Base-by-base conservation (phyloP, 1,140 invertebrate species). In the Drosophila nebulosa region DNA sequence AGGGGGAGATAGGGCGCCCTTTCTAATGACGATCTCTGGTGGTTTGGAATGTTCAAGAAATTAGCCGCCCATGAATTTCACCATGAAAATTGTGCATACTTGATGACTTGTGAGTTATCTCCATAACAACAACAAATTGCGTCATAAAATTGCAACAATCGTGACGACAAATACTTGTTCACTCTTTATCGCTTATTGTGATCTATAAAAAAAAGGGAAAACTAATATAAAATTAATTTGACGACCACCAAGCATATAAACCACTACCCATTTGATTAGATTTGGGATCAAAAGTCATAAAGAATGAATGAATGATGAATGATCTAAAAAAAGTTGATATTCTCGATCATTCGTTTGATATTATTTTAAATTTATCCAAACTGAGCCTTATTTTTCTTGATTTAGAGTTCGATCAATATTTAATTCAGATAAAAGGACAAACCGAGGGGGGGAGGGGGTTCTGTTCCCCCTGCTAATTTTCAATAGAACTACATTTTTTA, bases 31-130 rank as follows among this genome's bases (percentile, higher is more conserved):
- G 14, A 30, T 30, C 24, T 32, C 26, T 55, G 26, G n/a, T 7
- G 42, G n/a, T n/a, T n/a, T n/a, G n/a, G 67, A 80, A 71, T 66
- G 58, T 85, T 86, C 81, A 64, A 85, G 81, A 74, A 67, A 26
- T 30, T 56, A 16, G 2, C 24, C 2, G 24, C 35, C 57, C 35
- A 32, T 39, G 26, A 74, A 32, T 74, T 74, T 74, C 70, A 74
- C 70, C 70, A 74, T 22, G 7, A 83, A 74, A 67, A 26, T 35
- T 51, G 21, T 69, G 10, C 14, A 35, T 22, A n/a, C 22, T 50
- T 61, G 50, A 42, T 32, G 21, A 74, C 12, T 74, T 74, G 42
- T 12, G 18, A 4, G 21, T 69, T 59, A 58, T 56, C 18, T 36
- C 14, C 27, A 24, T 39, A 27, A 24, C 53, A 52, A 59, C 27